Evolutionary conservation across 2,888 invertebrate species (phyloP).

Genomic region (Cephus rjabovi): DNA sequence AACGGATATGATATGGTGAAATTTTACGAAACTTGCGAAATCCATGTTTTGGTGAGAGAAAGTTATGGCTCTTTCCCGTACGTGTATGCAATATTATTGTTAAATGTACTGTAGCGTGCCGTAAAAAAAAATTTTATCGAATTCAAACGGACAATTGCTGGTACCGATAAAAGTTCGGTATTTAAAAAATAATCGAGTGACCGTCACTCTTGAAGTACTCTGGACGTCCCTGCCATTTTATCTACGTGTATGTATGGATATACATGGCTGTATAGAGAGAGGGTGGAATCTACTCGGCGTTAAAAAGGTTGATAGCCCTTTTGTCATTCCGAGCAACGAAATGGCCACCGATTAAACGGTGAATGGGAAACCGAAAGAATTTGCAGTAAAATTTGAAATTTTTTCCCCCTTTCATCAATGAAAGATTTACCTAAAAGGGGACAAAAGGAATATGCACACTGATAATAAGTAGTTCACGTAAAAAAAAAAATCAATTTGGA

Average conservation of each 20-base stretch:
- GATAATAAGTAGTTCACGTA: no score
- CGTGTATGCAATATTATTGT: not conserved
- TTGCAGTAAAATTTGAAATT: not conserved
- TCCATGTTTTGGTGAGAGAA: no score
- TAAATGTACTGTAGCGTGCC: not conserved
- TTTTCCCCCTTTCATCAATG: not conserved
- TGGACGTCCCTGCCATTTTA: not conserved
- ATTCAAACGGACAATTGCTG: not conserved
- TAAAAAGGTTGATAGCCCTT: conserved; percentile 4
- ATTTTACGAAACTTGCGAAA: not conserved
- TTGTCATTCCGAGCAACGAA: not conserved
- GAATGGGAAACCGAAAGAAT: not conserved
- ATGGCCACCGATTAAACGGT: not conserved
- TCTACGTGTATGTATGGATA: not conserved
- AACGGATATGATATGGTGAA: not conserved
- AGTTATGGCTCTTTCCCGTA: not conserved
- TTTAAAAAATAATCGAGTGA: not conserved
- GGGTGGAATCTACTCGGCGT: not conserved
- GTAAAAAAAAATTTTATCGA: not conserved
- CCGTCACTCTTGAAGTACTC: not conserved
- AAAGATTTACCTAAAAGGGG: no score
- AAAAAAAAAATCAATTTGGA: no score
- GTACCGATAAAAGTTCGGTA: not conserved
- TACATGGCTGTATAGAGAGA: not conserved
- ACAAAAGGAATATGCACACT: no score